Base-by-base conservation (phyloP, 1,140 invertebrate species). In the Kradibia gibbosae region DNA sequence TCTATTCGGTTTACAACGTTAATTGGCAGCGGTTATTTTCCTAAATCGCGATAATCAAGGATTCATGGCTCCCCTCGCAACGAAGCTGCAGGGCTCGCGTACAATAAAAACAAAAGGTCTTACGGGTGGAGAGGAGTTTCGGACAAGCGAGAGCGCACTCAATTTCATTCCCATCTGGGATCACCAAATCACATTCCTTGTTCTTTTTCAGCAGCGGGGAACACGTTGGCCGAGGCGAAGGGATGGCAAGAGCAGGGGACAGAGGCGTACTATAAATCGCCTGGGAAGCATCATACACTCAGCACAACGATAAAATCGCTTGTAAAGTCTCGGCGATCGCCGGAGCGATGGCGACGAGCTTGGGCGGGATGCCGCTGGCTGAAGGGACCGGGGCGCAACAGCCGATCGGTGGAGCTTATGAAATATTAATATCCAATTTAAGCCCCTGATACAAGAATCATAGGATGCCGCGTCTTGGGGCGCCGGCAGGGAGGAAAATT, bases 391-490 rank as follows among this genome's bases (percentile, higher is more conserved):
- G 62, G 62, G 45, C 4, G 79, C 42, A 28, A 53, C 39, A 80
- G 39, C 74, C 74, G 70, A 83, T 79, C 80, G 81, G 53, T 17
- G 70, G 57, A 85, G 83, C 88, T 88, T 86, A 88, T 89, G 86
- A 88, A 89, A 89, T 88, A 89, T 89, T 89, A 89, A 89, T 89
- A 88, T 89, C 88, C 87, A 89, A 89, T 89, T 89, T 87, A 88
- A 88, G 85, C 87, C 86, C 85, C 83, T 85, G 85, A 88, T 87
- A 84, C 84, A 83, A 85, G 55, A 82, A 82, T 82, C 81, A 82
- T 78, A 34, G 5, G 5, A 20, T 65, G 13, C 0, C 65, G 8
- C 13, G n/a, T 71, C 71, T 75, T 45, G 13, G 13, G 42, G 42
- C 7, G 42, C 5, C 42, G 42, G 42, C 5, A 13, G 42, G 42